Conservation (phyloP, 2,797 vertebrate genomes). For the Manis javanica region DNA sequence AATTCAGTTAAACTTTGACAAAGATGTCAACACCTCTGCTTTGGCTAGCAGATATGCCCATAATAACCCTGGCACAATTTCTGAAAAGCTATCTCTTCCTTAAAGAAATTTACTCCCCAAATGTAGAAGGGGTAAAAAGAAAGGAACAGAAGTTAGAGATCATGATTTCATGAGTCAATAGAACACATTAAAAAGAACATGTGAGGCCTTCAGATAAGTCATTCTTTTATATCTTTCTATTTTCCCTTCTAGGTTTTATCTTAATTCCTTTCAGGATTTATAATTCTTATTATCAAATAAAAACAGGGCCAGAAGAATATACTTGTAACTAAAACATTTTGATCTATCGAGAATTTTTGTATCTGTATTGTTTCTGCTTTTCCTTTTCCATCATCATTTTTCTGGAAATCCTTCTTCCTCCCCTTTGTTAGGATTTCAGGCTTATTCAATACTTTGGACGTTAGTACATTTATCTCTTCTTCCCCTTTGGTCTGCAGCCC, state of each 20-base stretch:
- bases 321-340: background rate
- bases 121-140: background rate
- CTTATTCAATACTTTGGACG: background rate
- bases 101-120: background rate
- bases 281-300: slow-evolving; percentile 35
- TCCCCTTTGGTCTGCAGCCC: background rate
- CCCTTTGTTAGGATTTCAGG: background rate
- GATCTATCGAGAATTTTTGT: background rate
- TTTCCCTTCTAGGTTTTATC: background rate
- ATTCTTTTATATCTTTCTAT: background rate
- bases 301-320: background rate
- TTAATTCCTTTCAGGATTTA: slow-evolving; percentile 13
- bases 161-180: background rate
- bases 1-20: background rate
- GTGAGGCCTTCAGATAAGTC: no score
- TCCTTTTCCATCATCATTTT: background rate
- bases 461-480: background rate
- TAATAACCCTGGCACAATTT: background rate
- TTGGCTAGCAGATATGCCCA: background rate
- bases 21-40: background rate
- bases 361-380: background rate
- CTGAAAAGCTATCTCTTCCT: background rate
- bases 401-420: background rate
- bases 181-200: background rate
- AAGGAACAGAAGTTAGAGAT: slow-evolving; percentile 10